A percentile compares a stretch with the other conserved stretches of the same genome.
phyloP scores from a whole-genome alignment of 2,888 invertebrate species.

The Tetropium fuscum region DNA sequence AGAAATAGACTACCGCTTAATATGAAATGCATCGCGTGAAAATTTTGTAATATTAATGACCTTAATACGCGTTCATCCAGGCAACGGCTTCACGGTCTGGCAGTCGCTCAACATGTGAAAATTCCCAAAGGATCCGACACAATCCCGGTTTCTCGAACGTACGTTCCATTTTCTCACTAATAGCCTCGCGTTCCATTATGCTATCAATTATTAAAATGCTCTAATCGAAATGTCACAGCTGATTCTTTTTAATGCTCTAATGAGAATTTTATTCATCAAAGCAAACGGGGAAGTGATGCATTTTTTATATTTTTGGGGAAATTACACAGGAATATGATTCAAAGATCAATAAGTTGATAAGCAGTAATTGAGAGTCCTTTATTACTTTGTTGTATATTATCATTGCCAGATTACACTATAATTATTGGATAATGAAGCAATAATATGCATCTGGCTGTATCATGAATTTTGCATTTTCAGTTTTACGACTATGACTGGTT shows the following conservation, averaged over 20 bases:
- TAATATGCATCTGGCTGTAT: too few species aligned
- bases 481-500: too few species aligned
- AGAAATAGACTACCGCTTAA: background rate
- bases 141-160: conserved; percentile 41
- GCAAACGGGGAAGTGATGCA: too few species aligned
- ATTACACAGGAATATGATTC: too few species aligned
- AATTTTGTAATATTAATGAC: conserved; percentile 55
- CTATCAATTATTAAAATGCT: conserved; percentile 46
- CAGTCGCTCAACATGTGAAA: conserved; percentile 61
- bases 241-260: conserved; percentile 7
- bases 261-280: too few species aligned
- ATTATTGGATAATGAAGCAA: too few species aligned
- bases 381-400: too few species aligned
- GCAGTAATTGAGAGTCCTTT: too few species aligned
- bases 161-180: conserved; percentile 33
- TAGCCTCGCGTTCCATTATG: conserved; percentile 43
- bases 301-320: too few species aligned
- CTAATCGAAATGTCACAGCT: conserved; percentile 42
- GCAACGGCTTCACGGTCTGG: conserved; percentile 58
- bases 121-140: conserved; percentile 58
- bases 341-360: too few species aligned
- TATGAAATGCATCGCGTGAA: conserved; percentile 36
- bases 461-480: too few species aligned
- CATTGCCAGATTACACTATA: too few species aligned
- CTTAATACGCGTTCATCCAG: conserved; percentile 57